Evolutionary conservation across 2,888 invertebrate genomes (phyloP), one percentile per base, ranked within the genome.

Genomic region (Tetragonula carbonaria): DNA sequence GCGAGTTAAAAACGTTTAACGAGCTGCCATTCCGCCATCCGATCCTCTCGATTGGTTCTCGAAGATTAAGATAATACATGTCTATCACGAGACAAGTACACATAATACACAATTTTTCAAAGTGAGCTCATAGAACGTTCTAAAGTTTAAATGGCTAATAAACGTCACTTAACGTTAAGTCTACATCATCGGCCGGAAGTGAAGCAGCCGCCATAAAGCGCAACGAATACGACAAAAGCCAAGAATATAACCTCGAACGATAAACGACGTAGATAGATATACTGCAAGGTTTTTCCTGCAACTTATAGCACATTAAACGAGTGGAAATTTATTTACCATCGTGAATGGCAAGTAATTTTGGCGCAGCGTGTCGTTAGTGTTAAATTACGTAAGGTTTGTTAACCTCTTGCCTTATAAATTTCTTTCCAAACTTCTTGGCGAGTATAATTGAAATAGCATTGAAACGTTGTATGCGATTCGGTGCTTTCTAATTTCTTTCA

Each of bases 121-220:
- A n/a, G 45, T 38, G 28, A 14, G 28, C 5, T 8, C 18, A 14
- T 14, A 28, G n/a, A 66, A 68, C 28, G 16, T n/a, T 38, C 38
- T 6, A 16, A 21, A 23, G 6, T 18, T 57, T 18, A 53, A 45
- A 4, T 13, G n/a, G 13, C 33, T 50, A 63, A 70, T 63, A 63
- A 68, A 68, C 38, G 62, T 78, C 50, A 45, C 53, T 78, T 21
- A 63, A 79, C 16, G 11, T 16, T 75, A 55, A 68, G 55, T 28
- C 38, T 51, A 38, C 23, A 38, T 14, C 53, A 23, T 53, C 38
- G 57, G 51, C 3, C 23, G 66, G 51, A 75, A 23, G 23, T 28
- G 45, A 66, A 4, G 14, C 55, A 21, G 45, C 45, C 45, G 45
- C 45, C 45, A 8, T 45, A 45, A 45, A 45, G 1, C 45, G 45